phyloP scores from a whole-genome alignment of 2,888 invertebrate species.

The Tinea semifulvella region DNA sequence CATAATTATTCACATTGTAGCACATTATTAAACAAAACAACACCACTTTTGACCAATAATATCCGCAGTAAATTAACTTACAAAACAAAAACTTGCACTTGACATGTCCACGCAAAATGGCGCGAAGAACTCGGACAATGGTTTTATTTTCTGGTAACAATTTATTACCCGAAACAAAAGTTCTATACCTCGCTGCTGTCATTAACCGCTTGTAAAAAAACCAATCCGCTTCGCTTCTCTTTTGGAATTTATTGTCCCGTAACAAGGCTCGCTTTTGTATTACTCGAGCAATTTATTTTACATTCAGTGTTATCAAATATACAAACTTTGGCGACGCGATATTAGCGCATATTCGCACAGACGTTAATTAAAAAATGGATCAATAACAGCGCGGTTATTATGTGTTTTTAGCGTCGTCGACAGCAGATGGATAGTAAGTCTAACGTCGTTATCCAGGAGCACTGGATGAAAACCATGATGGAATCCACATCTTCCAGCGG shows the following conservation, averaged over 20 bases:
- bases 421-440: constrained; percentile 55
- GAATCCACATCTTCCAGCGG: constrained; percentile 42
- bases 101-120: no score
- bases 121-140: background rate
- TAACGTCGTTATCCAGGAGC: constrained; percentile 49
- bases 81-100: no score
- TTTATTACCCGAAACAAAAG: background rate
- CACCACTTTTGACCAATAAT: no score
- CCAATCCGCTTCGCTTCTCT: constrained; percentile 63
- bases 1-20: no score
- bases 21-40: no score
- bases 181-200: constrained; percentile 32
- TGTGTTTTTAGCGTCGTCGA: constrained; percentile 38
- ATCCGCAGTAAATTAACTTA: no score
- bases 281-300: constrained; percentile 43
- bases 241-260: constrained; percentile 66
- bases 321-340: constrained; percentile 31
- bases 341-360: background rate
- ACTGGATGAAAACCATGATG: constrained; percentile 63
- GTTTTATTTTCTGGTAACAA: background rate
- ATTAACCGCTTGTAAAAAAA: constrained; percentile 57
- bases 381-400: constrained; percentile 37
- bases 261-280: constrained; percentile 66
- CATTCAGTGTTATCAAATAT: constrained; percentile 45
- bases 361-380: constrained; percentile 28